A percentile compares a stretch with the other conserved stretches of the same genome.
phyloP scores from a whole-genome alignment of 2,113 vertebrate genomes.

The Dasyprocta punctata region DNA sequence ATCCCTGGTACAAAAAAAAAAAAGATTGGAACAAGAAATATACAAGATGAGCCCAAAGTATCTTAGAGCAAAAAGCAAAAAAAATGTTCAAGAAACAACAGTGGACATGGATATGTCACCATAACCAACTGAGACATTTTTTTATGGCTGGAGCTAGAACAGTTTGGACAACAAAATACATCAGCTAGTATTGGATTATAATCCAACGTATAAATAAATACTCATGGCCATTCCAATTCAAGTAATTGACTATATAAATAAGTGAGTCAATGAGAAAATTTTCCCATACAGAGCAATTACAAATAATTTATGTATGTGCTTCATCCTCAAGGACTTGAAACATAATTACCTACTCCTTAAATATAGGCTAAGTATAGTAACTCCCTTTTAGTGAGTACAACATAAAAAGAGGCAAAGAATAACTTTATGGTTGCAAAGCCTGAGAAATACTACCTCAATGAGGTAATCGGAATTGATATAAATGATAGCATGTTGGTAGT shows the following conservation, averaged over 20 bases:
- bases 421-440: background rate
- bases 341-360: too few relatives aligned
- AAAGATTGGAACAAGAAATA: background rate
- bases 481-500: background rate
- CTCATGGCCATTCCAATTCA: background rate
- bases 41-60: background rate
- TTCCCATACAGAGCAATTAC: background rate
- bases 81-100: background rate
- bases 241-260: background rate
- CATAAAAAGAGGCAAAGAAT: background rate
- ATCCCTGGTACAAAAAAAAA: too few relatives aligned
- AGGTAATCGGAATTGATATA: background rate
- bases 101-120: background rate
- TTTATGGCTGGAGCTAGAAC: too few relatives aligned
- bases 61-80: background rate
- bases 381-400: background rate
- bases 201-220: background rate
- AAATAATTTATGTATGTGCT: too few relatives aligned
- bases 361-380: background rate
- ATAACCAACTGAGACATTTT: background rate
- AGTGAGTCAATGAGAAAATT: background rate
- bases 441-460: background rate
- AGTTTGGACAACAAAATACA: too few relatives aligned
- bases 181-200: too few relatives aligned
- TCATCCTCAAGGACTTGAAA: too few relatives aligned